Evolutionary conservation across 2,113 vertebrate genomes (phyloP).

Genomic region (Elaphurus davidianus): DNA sequence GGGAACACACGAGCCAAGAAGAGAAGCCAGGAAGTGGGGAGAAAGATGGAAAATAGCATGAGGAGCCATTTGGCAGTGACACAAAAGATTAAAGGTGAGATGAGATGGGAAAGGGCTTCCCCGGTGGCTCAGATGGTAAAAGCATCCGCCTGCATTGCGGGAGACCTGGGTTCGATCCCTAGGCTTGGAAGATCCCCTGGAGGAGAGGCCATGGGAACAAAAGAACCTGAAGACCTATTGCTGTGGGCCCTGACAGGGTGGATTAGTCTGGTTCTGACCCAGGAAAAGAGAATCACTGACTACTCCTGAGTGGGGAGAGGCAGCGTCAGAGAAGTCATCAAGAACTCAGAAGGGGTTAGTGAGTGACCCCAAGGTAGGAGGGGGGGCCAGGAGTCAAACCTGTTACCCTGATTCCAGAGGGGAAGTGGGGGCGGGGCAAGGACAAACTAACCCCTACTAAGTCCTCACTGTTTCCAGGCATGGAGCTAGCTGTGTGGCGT

Average conservation of each 20-base stretch:
- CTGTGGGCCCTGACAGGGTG: background rate
- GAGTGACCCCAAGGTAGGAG: background rate
- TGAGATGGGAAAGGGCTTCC: background rate
- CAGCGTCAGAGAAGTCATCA: background rate
- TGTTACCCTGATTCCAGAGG: background rate
- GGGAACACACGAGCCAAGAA: background rate
- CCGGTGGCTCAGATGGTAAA: background rate
- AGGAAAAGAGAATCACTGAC: background rate
- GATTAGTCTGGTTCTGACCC: background rate
- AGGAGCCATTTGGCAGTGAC: too few species aligned
- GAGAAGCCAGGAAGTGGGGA: background rate
- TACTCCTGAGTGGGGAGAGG: background rate
- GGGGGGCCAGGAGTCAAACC: background rate
- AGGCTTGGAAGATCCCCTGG: background rate
- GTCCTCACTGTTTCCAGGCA: background rate
- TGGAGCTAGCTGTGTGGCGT: background rate
- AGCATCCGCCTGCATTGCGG: rapidly evolving
- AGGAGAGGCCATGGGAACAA: background rate
- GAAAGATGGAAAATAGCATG: background rate
- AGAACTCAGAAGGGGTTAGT: background rate
- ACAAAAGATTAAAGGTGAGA: background rate
- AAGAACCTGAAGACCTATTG: background rate
- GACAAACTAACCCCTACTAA: background rate
- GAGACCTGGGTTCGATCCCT: background rate
- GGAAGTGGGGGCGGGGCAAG: too few species aligned